Evolutionary conservation across 2,888 invertebrate genomes (phyloP).

Genomic region (Adineta ricciae): DNA sequence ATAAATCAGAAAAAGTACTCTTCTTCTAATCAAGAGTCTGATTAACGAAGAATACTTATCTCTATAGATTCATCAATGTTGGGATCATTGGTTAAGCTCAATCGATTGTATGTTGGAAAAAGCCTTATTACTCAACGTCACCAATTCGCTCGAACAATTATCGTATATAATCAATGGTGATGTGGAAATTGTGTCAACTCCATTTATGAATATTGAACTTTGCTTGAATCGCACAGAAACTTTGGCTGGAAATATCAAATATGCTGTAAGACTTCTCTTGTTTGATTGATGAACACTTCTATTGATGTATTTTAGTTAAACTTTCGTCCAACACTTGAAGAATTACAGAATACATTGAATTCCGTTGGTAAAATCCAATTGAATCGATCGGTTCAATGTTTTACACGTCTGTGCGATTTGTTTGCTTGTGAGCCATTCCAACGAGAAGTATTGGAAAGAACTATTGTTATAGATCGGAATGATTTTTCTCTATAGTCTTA

Average conservation of each 20-base stretch:
- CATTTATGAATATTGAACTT: conserved; percentile 1
- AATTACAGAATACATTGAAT: background rate
- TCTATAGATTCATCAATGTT: conserved; percentile 9
- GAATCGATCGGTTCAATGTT: background rate
- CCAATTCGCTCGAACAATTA: background rate
- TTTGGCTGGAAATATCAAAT: background rate
- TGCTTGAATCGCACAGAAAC: background rate
- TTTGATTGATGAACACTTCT: background rate
- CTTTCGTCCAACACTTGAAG: background rate
- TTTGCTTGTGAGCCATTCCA: background rate
- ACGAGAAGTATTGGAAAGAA: background rate
- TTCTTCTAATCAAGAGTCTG: too few species aligned
- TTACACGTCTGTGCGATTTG: background rate
- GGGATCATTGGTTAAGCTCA: conserved; percentile 12
- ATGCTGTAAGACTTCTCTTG: background rate
- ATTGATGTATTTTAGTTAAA: background rate
- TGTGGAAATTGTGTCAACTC: background rate
- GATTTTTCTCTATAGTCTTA: background rate
- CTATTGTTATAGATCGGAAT: background rate
- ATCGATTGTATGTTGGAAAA: conserved; percentile 19
- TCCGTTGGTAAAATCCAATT: background rate
- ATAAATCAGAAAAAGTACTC: background rate
- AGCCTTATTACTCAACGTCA: background rate
- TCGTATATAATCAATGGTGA: conserved; percentile 4
- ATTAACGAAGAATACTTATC: too few species aligned